Evolutionary conservation across 1,140 invertebrate species (phyloP).

Genomic region (Drosophila pandora): DNA sequence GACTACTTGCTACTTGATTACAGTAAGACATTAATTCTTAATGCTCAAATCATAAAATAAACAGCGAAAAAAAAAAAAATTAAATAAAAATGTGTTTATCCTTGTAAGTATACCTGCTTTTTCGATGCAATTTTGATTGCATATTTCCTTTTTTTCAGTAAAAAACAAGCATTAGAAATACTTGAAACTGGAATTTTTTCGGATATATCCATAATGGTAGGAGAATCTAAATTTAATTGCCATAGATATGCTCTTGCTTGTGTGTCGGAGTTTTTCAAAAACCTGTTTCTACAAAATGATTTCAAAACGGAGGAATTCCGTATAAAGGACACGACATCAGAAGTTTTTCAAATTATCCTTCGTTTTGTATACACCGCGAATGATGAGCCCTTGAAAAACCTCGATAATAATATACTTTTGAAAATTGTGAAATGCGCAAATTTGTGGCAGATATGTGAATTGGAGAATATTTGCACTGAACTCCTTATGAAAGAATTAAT

Average conservation of each 20-base stretch:
- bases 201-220: neutral
- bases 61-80: no score
- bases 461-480: neutral
- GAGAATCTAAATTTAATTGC: neutral
- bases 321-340: neutral
- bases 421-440: neutral
- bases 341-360: neutral
- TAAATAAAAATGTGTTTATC: no score
- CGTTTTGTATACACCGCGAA: constrained; percentile 6
- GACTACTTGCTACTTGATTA: no score
- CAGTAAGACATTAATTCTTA: no score
- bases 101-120: no score
- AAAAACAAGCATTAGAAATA: no score
- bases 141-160: no score
- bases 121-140: no score
- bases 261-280: constrained; percentile 7
- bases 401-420: neutral
- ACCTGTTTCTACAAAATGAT: neutral
- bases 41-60: no score
- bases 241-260: constrained; percentile 4
- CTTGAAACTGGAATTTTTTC: neutral
- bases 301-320: neutral
- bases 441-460: constrained; percentile 1
- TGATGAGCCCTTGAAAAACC: neutral
- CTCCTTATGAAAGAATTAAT: neutral